Evolutionary conservation across 2,888 invertebrate species (phyloP), one percentile per base, ranked within the genome.

Genomic region (Timema cristinae): DNA sequence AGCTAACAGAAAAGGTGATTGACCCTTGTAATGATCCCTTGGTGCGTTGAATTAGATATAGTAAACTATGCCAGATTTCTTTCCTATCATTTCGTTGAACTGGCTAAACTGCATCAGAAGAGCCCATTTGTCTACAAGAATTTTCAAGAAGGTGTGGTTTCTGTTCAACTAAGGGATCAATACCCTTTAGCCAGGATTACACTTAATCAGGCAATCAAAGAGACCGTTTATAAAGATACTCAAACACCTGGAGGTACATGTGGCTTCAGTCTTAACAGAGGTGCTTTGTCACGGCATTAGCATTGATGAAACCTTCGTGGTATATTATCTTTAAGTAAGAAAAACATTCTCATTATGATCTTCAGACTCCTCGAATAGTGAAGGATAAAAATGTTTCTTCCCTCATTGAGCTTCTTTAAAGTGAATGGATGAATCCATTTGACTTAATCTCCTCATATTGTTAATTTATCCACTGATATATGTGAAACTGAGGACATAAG

Each of bases 361-460:
- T 52, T 52, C 52, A 52, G 13, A 13, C 9, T 10, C 9, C 52
- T 52, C 52, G 52, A 9, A 52, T 52, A 52, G 13, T 10, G 52
- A 52, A 52, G 13, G 52, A 52, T 52, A 13, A 52, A 52, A 52
- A 52, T 52, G 52, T 52, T 52, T 52, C 52, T 52, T 52, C 52
- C 13, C 13, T 52, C 10, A 52, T 13, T 52, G 52, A 52, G 13
- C 9, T 52, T 9, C 52, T 52, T 52, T 13, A 52, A 52, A 52
- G 52, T 13, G 52, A 52, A 52, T 52, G 52, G 52, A 52, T 13
- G 13, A 52, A 52, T 52, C 52, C 52, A n/a, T 52, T 52, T 52
- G 52, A 52, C 9, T 52, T 10, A 52, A 52, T 10, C 13, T 13
- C 52, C 52, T 52, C 52, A 52, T 52, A 52, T 52, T 52, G 52